These are phyloP conservation scores for Nannobrachium achirus DNA, from an alignment of 2,113 vertebrate species.

Conservation along the genomic window DNA sequence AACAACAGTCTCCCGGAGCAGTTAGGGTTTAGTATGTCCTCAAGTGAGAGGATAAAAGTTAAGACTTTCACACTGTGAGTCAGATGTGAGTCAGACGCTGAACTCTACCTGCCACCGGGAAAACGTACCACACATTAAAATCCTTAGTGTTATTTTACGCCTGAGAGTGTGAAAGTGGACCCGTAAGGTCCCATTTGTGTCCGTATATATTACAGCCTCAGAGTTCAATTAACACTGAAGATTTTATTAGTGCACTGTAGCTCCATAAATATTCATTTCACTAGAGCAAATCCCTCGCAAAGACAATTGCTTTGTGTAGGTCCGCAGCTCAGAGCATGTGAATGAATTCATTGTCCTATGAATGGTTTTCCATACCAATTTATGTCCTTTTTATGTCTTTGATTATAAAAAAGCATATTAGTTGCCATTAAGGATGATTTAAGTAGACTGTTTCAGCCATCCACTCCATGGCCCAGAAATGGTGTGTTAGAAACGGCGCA, in stretches of 20 bases:
- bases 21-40: conserved; percentile 8
- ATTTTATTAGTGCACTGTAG: conserved; percentile 26
- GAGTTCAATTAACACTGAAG: too few relatives aligned
- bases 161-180: too few relatives aligned
- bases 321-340: neutral
- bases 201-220: too few relatives aligned
- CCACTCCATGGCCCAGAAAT: neutral
- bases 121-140: neutral
- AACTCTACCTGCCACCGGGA: conserved; percentile 19
- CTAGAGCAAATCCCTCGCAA: neutral
- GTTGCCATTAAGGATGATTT: neutral
- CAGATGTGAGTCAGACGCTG: conserved; percentile 15
- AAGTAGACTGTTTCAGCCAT: neutral
- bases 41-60: conserved; percentile 33
- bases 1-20: neutral
- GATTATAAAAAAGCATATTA: conserved; percentile 7
- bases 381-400: neutral
- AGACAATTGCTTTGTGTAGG: neutral
- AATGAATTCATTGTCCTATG: neutral
- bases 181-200: too few relatives aligned
- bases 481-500: neutral
- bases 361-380: neutral
- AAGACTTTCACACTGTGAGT: conserved; percentile 25
- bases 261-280: conserved; percentile 40
- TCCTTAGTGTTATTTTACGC: too few relatives aligned